phyloP scores from a whole-genome alignment of 2,113 vertebrate genomes.

The Myotis davidii region DNA sequence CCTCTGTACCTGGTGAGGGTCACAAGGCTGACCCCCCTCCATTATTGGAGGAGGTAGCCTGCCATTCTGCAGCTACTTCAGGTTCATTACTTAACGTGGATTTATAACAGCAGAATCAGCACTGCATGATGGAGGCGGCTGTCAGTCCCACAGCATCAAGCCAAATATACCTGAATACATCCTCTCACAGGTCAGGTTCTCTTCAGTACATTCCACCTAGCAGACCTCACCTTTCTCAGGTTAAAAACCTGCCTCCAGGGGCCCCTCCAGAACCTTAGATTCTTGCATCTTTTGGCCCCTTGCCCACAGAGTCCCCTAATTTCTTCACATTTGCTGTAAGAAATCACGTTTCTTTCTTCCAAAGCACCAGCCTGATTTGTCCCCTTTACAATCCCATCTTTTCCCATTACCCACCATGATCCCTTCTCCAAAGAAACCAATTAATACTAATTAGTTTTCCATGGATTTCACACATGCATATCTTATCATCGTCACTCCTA shows the following conservation, averaged over 20 bases:
- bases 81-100: background rate
- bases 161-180: background rate
- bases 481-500: background rate
- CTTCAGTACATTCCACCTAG: background rate
- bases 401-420: background rate
- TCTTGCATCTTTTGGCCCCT: background rate
- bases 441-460: background rate
- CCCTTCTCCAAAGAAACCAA: background rate
- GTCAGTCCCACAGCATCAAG: background rate
- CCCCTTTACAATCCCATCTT: background rate
- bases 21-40: background rate
- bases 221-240: background rate
- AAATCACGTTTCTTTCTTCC: background rate
- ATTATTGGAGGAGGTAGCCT: background rate
- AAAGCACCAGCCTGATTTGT: background rate
- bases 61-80: background rate
- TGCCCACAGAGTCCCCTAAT: background rate
- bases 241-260: background rate
- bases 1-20: background rate
- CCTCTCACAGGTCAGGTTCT: background rate
- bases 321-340: background rate
- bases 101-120: background rate
- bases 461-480: background rate
- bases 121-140: background rate
- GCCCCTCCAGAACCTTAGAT: background rate